Conservation (phyloP, 2,113 vertebrate species). For the Sinocyclocheilus grahami region DNA sequence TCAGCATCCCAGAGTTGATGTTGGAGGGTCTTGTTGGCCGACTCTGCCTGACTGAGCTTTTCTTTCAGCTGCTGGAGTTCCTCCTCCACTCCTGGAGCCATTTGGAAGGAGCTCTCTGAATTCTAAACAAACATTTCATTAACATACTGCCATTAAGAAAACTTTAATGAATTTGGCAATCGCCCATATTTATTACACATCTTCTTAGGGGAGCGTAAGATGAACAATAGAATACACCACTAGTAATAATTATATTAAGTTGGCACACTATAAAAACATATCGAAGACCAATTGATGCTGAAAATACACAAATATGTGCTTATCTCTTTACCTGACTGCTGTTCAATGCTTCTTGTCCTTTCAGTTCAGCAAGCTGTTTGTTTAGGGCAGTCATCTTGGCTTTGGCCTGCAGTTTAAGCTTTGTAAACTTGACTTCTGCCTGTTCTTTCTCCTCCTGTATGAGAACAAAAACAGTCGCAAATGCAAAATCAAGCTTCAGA, state of each 20-base stretch:
- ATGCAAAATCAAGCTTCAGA: not conserved
- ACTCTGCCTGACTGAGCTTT: constrained; percentile 77
- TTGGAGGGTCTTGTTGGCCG: constrained; percentile 69
- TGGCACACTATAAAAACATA: too few species aligned
- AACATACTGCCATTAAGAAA: not conserved
- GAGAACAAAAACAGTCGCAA: constrained; percentile 7
- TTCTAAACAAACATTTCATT: constrained; percentile 57
- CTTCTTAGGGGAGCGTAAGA: not conserved
- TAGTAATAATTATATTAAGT: not conserved
- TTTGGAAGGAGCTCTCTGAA: constrained; percentile 73
- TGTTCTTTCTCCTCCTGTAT: constrained; percentile 85
- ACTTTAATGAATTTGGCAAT: not conserved
- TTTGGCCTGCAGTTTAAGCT: constrained; percentile 93
- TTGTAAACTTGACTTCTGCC: constrained; percentile 85
- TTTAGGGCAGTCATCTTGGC: constrained; percentile 86
- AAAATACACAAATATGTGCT: not conserved
- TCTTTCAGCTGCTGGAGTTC: constrained; percentile 75
- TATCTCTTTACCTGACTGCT: constrained; percentile 60
- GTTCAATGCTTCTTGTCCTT: constrained; percentile 68
- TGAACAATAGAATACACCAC: not conserved
- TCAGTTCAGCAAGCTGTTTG: constrained; percentile 86
- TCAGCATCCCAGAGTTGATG: constrained; percentile 70
- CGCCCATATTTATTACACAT: not conserved
- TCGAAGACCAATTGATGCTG: not conserved
- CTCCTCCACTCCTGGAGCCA: constrained; percentile 61